Percentiles rank a stretch among this genome's conserved stretches.
Conservation (phyloP, 2,113 vertebrate genomes). For the Drymodes brunneopygia region DNA sequence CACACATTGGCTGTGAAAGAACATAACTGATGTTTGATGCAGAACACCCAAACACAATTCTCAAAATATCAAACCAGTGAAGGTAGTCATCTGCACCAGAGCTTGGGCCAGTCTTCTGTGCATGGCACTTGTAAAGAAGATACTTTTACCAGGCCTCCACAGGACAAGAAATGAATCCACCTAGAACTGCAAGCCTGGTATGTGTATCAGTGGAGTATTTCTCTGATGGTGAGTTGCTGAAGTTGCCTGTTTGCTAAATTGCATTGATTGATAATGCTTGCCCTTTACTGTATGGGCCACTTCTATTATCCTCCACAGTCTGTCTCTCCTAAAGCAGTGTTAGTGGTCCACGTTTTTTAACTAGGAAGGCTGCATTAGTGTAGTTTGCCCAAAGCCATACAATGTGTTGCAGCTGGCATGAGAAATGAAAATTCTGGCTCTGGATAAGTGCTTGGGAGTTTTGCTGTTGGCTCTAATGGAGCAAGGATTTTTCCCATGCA, state of each 20-base stretch:
- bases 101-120: neutral
- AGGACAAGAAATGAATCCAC: neutral
- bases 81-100: neutral
- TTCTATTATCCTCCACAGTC: neutral
- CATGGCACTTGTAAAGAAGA: neutral
- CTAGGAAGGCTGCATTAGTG: neutral
- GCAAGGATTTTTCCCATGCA: neutral
- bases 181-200: neutral
- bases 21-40: neutral
- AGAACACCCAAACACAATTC: neutral
- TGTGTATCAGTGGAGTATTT: neutral
- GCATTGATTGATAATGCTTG: neutral
- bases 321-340: neutral
- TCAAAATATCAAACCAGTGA: neutral
- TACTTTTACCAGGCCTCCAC: neutral
- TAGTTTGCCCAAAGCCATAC: neutral
- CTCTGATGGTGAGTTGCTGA: neutral
- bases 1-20: neutral
- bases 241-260: neutral
- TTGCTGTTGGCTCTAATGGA: neutral
- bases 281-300: neutral
- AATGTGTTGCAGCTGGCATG: neutral
- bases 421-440: neutral
- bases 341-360: neutral
- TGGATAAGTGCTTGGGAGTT: neutral